These are phyloP conservation scores for Cyclura pinguis DNA, from an alignment of 2,797 vertebrate species.

Conservation along the genomic window DNA sequence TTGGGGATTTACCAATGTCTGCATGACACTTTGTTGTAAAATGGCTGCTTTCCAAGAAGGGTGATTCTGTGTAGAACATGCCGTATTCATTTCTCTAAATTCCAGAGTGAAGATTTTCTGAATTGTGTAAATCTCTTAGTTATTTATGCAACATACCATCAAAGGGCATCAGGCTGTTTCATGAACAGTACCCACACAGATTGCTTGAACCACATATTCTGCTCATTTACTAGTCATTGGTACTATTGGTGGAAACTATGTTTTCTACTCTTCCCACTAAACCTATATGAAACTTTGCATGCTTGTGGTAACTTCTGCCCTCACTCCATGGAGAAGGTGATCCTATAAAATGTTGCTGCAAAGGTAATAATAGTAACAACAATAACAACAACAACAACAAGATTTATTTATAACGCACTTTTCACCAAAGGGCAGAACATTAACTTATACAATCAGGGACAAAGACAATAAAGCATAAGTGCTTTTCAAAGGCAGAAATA, in stretches of 20 bases:
- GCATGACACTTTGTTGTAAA: not conserved
- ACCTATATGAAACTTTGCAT: not conserved
- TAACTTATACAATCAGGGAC: too few species aligned
- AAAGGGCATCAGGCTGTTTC: not conserved
- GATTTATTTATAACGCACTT: too few species aligned
- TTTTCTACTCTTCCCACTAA: not conserved
- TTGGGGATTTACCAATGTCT: not conserved
- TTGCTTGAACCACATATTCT: not conserved
- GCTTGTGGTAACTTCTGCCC: not conserved
- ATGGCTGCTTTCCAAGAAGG: not conserved
- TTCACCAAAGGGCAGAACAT: too few species aligned
- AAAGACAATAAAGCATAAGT: too few species aligned
- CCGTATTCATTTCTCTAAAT: not conserved
- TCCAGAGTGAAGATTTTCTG: not conserved
- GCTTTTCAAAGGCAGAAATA: too few species aligned
- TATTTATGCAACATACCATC: not conserved
- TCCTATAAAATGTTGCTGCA: not conserved
- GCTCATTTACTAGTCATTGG: not conserved
- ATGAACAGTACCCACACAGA: not conserved
- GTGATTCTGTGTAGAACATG: not conserved
- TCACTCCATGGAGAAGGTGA: not conserved
- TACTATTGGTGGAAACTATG: not conserved
- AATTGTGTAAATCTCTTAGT: not conserved
- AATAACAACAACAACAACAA: too few species aligned
- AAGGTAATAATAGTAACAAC: too few species aligned